A percentile compares a stretch with the other conserved stretches of the same genome.
Conservation (phyloP, 2,888 invertebrate species). For the Papilio elwesi region DNA sequence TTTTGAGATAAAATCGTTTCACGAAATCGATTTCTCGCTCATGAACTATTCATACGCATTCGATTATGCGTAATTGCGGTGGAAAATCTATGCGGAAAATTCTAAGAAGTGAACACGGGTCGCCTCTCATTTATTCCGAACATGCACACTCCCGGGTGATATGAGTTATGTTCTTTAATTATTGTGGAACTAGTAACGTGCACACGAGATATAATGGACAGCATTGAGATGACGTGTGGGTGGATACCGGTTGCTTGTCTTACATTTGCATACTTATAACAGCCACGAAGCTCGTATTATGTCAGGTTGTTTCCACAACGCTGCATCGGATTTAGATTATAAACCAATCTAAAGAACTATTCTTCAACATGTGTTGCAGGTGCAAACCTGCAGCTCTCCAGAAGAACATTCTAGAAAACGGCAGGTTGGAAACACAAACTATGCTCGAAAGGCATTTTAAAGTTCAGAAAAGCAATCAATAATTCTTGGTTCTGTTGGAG, state of each 20-base stretch:
- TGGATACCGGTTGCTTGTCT: slow-evolving; percentile 28
- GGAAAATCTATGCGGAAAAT: slow-evolving; percentile 42
- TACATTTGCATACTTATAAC: slow-evolving; percentile 7
- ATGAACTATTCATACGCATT: slow-evolving; percentile 41
- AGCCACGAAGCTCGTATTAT: slow-evolving; percentile 7
- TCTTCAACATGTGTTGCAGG: no score
- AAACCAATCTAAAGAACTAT: no score
- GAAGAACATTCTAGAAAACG: no score
- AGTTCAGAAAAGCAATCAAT: no score
- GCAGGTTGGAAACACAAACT: no score
- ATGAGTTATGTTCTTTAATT: slow-evolving; percentile 34
- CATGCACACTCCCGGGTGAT: slow-evolving; percentile 21
- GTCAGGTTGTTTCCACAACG: slow-evolving; percentile 15
- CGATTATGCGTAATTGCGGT: slow-evolving; percentile 39
- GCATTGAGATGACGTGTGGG: slow-evolving; percentile 27
- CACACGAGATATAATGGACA: slow-evolving; percentile 29
- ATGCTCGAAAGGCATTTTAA: no score
- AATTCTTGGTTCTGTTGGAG: no score
- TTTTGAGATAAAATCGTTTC: slow-evolving; percentile 34
- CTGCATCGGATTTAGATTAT: slow-evolving; percentile 1
- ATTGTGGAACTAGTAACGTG: slow-evolving; percentile 26
- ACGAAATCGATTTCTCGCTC: slow-evolving; percentile 39
- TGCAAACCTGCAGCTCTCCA: no score
- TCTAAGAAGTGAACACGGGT: slow-evolving; percentile 26
- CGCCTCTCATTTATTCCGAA: slow-evolving; percentile 27